phyloP scores from a whole-genome alignment of 2,797 vertebrate genomes.

The Phalloptychus januarius region DNA sequence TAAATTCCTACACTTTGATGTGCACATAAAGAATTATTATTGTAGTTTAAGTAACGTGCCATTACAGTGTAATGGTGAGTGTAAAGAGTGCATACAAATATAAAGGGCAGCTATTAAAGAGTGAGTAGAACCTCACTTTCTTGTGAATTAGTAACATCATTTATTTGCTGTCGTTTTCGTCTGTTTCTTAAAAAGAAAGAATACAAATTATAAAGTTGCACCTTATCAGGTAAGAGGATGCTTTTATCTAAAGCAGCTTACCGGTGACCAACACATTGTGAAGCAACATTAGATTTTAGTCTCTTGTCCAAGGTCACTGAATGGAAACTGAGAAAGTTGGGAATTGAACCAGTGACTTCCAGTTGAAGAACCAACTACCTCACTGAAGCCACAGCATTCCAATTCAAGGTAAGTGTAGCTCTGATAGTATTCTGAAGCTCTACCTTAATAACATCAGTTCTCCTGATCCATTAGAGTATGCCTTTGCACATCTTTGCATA shows the following conservation, averaged over 20 bases:
- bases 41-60: constrained; percentile 2
- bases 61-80: constrained; percentile 1
- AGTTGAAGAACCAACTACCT: neutral
- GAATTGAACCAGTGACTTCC: neutral
- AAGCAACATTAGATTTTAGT: neutral
- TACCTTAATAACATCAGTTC: neutral
- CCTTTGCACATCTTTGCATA: neutral
- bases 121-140: neutral
- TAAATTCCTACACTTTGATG: neutral
- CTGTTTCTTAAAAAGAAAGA: neutral
- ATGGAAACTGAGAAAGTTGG: neutral
- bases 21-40: neutral
- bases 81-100: neutral
- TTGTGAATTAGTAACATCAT: neutral
- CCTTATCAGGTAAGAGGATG: neutral
- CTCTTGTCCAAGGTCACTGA: neutral
- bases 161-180: neutral
- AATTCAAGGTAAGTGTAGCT: neutral
- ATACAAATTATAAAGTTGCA: neutral
- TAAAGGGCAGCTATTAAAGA: neutral
- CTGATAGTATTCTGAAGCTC: too few relatives aligned
- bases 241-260: neutral
- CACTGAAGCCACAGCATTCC: neutral
- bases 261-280: neutral
- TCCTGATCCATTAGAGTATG: neutral